phyloP scores from a whole-genome alignment of 1,140 invertebrate genomes.

The Brachionus paranguensis region DNA sequence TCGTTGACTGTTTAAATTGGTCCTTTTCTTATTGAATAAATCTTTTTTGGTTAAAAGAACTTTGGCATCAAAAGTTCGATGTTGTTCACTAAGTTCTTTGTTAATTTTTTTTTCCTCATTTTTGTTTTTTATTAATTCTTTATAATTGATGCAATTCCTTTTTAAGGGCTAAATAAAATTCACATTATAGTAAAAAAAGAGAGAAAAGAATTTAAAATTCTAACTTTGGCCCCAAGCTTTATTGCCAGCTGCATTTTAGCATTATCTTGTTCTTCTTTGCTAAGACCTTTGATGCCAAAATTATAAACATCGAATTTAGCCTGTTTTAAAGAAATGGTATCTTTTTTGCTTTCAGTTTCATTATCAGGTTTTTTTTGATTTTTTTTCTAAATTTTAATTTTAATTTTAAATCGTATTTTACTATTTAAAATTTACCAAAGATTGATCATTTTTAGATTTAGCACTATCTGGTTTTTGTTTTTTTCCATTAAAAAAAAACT shows the following conservation, averaged over 20 bases:
- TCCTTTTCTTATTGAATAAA: background rate
- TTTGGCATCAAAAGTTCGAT: background rate
- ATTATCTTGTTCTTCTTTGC: slow-evolving; percentile 25
- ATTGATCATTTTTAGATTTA: no score
- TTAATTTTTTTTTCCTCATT: background rate
- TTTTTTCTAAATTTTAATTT: no score
- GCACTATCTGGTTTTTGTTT: no score
- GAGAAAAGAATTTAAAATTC: background rate
- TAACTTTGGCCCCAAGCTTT: slow-evolving; percentile 18
- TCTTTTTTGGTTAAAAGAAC: background rate
- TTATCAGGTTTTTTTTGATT: no score
- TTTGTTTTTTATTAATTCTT: slow-evolving; percentile 10
- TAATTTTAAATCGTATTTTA: no score
- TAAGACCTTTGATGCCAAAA: slow-evolving; percentile 38
- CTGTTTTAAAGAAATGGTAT: background rate
- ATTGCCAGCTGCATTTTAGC: slow-evolving; percentile 19
- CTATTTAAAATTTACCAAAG: no score
- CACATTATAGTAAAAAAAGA: no score
- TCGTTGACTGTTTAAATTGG: background rate
- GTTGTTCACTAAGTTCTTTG: background rate
- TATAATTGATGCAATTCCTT: background rate
- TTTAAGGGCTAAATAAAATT: slow-evolving; percentile 15
- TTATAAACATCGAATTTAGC: slow-evolving; percentile 37
- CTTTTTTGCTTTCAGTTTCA: no score
- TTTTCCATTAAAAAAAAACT: no score